phyloP scores from a whole-genome alignment of 2,113 vertebrate genomes.

The Tragulus kanchil region DNA sequence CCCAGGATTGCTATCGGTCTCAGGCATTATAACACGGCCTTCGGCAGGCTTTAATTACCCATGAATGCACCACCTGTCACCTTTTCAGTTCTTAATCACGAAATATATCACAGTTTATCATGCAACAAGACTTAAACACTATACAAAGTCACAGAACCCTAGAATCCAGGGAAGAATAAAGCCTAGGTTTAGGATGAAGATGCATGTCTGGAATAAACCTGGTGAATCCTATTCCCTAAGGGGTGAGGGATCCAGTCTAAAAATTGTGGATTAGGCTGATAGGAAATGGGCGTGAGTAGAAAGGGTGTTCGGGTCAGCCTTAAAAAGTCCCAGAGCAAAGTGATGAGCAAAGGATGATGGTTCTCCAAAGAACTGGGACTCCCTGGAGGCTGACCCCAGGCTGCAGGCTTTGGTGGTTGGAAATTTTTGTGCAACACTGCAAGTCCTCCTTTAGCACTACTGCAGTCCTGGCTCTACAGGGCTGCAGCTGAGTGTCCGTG shows the following conservation, averaged over 20 bases:
- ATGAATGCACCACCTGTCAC: slow-evolving; percentile 62
- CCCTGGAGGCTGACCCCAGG: not conserved
- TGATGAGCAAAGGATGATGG: not conserved
- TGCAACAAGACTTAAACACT: slow-evolving; percentile 54
- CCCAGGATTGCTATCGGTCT: not conserved
- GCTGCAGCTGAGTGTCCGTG: not conserved
- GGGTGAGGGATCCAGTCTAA: not conserved
- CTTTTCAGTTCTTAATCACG: slow-evolving; percentile 62
- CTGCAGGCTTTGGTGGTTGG: not conserved
- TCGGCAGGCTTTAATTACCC: slow-evolving; percentile 66
- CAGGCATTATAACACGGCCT: not conserved
- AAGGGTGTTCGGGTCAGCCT: not conserved
- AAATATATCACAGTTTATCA: slow-evolving; percentile 54
- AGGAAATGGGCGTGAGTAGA: not conserved
- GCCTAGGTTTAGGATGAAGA: not conserved
- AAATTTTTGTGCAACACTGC: not conserved
- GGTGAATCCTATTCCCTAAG: not conserved
- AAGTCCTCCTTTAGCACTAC: not conserved
- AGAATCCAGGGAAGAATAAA: slow-evolving; percentile 31
- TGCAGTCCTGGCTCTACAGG: not conserved
- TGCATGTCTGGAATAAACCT: not conserved
- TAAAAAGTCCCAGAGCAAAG: not conserved
- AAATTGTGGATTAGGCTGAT: not conserved
- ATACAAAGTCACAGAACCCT: not conserved
- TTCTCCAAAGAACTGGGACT: not conserved